Evolutionary conservation across 2,113 vertebrate species (phyloP).

Genomic region (Petrocephalus zakoni): DNA sequence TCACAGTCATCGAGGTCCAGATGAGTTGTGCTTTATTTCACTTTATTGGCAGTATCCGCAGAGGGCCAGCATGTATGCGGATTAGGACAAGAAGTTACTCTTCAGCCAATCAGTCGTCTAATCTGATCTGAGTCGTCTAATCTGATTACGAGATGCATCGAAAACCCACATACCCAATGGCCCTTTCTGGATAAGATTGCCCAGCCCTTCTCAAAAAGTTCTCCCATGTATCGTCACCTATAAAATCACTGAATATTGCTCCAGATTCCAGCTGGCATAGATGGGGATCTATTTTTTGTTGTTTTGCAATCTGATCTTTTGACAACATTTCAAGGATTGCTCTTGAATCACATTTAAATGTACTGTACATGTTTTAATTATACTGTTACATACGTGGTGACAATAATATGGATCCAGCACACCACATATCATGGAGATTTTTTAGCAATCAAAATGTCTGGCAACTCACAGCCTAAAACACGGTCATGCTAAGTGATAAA

Average conservation of each 20-base stretch:
- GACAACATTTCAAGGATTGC: not conserved
- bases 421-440: not conserved
- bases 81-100: too few relatives aligned
- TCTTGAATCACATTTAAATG: not conserved
- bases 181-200: too few relatives aligned
- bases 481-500: not conserved
- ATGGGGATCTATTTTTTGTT: too few relatives aligned
- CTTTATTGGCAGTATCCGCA: not conserved
- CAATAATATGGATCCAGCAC: not conserved
- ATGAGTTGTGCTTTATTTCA: not conserved
- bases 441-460: not conserved
- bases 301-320: not conserved
- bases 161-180: too few relatives aligned
- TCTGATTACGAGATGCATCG: too few relatives aligned
- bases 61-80: too few relatives aligned
- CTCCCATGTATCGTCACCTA: not conserved
- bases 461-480: not conserved
- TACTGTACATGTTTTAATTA: not conserved
- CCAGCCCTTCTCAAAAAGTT: not conserved
- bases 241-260: too few relatives aligned
- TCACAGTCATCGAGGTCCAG: not conserved
- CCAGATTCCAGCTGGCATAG: too few relatives aligned
- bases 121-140: too few relatives aligned
- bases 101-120: too few relatives aligned
- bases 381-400: not conserved